phyloP scores from a whole-genome alignment of 23 tunicate genomes.

The Aplidium turbinatum region DNA sequence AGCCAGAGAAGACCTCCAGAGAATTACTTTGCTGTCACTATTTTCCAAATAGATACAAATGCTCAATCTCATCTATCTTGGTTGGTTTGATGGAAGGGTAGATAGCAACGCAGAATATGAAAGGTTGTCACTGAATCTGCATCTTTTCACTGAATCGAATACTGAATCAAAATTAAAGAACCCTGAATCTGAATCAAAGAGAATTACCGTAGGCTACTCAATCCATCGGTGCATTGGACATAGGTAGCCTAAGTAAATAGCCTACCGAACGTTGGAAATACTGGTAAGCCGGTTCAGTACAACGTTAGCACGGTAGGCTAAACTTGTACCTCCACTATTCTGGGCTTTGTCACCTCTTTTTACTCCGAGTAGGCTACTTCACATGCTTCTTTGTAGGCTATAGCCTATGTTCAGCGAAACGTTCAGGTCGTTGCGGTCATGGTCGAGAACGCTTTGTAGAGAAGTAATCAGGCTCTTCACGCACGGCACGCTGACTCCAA shows the following conservation, averaged over 20 bases:
- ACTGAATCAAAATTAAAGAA: too few species aligned
- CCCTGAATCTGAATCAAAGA: too few species aligned
- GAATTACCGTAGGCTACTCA: conserved; percentile 2
- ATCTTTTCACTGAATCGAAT: too few species aligned
- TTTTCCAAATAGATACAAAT: neutral
- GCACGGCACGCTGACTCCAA: conserved; percentile 37
- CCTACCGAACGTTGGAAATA: conserved; percentile 1
- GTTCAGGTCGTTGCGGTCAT: conserved; percentile 29
- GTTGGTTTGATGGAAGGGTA: conserved; percentile 17
- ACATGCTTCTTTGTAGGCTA: too few species aligned
- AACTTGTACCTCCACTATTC: conserved; percentile 12
- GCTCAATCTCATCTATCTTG: conserved; percentile 34
- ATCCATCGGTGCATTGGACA: conserved; percentile 22
- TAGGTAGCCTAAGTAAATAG: too few species aligned
- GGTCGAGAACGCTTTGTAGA: conserved; percentile 22
- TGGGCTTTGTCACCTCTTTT: conserved; percentile 16
- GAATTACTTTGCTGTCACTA: conserved; percentile 3
- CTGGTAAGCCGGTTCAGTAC: conserved; percentile 15
- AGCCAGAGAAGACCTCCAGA: conserved; percentile 13
- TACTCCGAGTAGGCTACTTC: too few species aligned
- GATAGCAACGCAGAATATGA: conserved; percentile 21
- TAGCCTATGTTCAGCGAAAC: conserved; percentile 22
- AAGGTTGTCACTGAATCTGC: conserved; percentile 6
- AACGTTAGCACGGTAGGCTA: conserved; percentile 2
- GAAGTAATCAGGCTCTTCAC: conserved; percentile 48